phyloP scores from a whole-genome alignment of 2,113 vertebrate genomes.

The Pica pica region DNA sequence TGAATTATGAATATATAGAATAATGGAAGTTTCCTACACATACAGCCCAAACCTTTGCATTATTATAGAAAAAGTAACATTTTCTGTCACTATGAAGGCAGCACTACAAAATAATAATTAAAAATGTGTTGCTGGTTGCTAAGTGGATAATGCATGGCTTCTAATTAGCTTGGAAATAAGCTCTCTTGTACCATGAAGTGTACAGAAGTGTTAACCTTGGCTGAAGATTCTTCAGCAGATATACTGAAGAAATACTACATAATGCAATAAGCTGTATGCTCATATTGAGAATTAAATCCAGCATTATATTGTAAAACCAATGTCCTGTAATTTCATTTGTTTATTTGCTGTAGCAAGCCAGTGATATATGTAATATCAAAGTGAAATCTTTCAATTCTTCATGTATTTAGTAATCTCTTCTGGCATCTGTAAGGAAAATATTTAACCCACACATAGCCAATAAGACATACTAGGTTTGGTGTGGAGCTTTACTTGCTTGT shows the following conservation, averaged over 20 bases:
- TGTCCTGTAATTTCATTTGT: background rate
- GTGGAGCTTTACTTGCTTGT: background rate
- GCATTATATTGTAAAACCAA: background rate
- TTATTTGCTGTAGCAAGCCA: background rate
- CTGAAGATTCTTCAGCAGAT: conserved; percentile 28
- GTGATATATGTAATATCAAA: background rate
- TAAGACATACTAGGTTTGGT: background rate
- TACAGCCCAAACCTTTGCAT: background rate
- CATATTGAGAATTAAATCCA: background rate
- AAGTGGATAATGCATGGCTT: conserved; percentile 38
- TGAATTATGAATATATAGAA: background rate
- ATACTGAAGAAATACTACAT: conserved; percentile 28
- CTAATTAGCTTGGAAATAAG: conserved; percentile 53
- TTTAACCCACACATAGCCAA: background rate
- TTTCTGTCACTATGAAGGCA: background rate
- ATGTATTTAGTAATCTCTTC: background rate
- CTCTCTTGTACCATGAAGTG: background rate
- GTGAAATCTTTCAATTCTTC: background rate
- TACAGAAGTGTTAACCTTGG: background rate
- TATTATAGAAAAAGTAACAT: background rate
- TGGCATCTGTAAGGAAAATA: background rate
- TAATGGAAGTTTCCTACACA: background rate
- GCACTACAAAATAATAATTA: conserved; percentile 52
- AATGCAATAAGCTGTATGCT: conserved; percentile 1
- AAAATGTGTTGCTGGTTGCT: conserved; percentile 51